These are phyloP conservation scores for Ranitomeya variabilis DNA, from an alignment of 2,113 vertebrate genomes.

Conservation along the genomic window DNA sequence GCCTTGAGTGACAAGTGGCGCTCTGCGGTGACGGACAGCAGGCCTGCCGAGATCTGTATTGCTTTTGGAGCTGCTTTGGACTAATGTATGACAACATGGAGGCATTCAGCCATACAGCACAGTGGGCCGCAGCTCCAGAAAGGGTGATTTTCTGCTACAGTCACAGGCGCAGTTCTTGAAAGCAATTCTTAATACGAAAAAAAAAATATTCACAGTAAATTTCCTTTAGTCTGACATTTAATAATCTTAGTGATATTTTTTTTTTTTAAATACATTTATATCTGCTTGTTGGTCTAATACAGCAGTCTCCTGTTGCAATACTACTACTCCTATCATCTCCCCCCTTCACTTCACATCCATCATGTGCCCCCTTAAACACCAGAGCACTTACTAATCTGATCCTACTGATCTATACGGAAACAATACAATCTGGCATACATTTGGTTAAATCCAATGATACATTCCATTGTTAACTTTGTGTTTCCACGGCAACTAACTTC, in stretches of 20 bases:
- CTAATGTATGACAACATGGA: neutral
- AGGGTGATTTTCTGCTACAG: neutral
- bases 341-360: neutral
- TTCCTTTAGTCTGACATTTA: neutral
- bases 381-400: neutral
- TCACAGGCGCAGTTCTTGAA: neutral
- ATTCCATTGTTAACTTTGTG: constrained; percentile 10
- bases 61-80: neutral
- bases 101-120: constrained; percentile 1
- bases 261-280: neutral
- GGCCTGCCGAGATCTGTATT: neutral
- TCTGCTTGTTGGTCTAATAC: neutral
- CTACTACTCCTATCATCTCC: neutral
- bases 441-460: constrained; percentile 3
- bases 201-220: neutral
- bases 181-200: neutral
- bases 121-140: neutral
- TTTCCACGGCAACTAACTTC: constrained; percentile 18
- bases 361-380: neutral
- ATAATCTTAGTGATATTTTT: neutral
- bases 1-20: constrained; percentile 16
- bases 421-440: neutral
- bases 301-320: neutral
- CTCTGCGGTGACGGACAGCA: constrained; percentile 2
- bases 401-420: neutral